Conservation (phyloP, 2,888 invertebrate species). For the Coelopa pilipes region DNA sequence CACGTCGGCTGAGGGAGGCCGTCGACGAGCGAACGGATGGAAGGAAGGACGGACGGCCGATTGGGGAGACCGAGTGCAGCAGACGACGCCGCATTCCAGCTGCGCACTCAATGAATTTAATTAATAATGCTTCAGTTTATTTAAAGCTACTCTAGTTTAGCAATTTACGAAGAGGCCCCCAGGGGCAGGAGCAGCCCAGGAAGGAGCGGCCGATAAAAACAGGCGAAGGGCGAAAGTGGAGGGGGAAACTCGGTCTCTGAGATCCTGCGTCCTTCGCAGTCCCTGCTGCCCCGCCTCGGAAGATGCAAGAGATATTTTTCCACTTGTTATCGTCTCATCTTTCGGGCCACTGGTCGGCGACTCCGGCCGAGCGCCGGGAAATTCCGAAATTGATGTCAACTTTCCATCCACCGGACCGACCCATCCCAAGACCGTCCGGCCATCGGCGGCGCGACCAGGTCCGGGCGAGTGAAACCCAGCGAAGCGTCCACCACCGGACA, state of each 20-base stretch:
- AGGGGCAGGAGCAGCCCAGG: neutral
- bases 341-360: neutral
- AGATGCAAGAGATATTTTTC: neutral
- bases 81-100: slow-evolving; percentile 9
- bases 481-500: neutral
- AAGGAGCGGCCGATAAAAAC: neutral
- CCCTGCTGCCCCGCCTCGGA: too few species aligned
- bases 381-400: neutral
- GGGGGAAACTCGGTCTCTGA: too few species aligned
- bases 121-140: slow-evolving; percentile 22
- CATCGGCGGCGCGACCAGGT: neutral
- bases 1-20: neutral
- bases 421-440: too few species aligned
- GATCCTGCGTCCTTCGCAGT: too few species aligned
- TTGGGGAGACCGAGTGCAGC: neutral
- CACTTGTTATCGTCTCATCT: neutral
- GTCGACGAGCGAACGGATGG: neutral
- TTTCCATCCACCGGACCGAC: too few species aligned
- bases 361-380: neutral
- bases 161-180: too few species aligned
- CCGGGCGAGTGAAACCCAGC: slow-evolving; percentile 18
- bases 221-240: neutral
- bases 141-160: neutral
- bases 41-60: neutral
- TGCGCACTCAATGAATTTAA: slow-evolving; percentile 29